Base-by-base conservation (phyloP, 2,888 invertebrate genomes). In the Heliconius charithonia region DNA sequence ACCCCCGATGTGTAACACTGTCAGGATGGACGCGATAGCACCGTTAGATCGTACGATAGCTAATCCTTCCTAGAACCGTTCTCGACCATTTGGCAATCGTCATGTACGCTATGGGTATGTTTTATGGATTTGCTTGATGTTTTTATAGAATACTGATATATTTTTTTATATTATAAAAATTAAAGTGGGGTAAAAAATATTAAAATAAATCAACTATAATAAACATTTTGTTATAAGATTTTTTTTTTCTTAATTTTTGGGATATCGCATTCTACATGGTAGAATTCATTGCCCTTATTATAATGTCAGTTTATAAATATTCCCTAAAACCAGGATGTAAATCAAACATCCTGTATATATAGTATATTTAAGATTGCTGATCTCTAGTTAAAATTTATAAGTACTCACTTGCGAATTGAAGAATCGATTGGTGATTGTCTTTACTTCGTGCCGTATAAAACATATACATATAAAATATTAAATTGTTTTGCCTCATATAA, bases 51-150 rank as follows among this genome's bases (percentile, higher is more conserved):
- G 62, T 75, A 63, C 79, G 67, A 76, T 79, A 74, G 27, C 73
- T 66, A 45, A 63, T 37, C 25, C 65, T 82, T 79, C 79, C 74
- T 16, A 81, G 84, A 84, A 84, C 75, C 78, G 51, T 32, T 81
- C 81, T 79, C 81, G 29, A 63, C 78, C 83, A 85, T 85, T 86
- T 83, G 77, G 83, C 84, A 83, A 85, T 84, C 87, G 87, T 88
- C 87, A 88, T 87, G 88, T 83, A 51, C 80, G n/a, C 75, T 32
- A 29, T 70, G 37, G 19, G 25, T 56, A 19, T 32, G 71, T 56
- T 74, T 70, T 32, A 37, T 63, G 27, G 72, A 25, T 76, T 76
- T 62, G 67, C 62, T 69, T 59, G 69, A 32, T 6, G 37, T 41
- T 56, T 72, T 32, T 22, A 59, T 67, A 56, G 3, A 37, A 27